Conservation (phyloP, 2,888 invertebrate genomes). For the Macropis europaea region DNA sequence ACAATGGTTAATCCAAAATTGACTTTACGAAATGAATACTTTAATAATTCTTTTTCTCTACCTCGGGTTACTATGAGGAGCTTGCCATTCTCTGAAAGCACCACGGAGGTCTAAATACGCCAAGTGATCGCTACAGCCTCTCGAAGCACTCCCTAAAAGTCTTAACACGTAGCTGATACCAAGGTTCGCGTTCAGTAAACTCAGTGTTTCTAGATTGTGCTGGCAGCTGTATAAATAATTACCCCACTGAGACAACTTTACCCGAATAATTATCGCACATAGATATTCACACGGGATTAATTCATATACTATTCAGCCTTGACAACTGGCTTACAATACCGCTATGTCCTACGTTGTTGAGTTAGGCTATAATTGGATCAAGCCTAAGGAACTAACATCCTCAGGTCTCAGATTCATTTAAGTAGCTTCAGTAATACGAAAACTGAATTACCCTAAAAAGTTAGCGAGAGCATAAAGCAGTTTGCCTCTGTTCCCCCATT, state of each 20-base stretch:
- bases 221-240: slow-evolving; percentile 74
- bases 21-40: slow-evolving; percentile 53
- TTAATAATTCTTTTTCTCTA: slow-evolving; percentile 31
- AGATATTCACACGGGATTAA: too few relatives aligned
- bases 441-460: slow-evolving; percentile 70
- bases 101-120: slow-evolving; percentile 79
- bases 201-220: slow-evolving; percentile 76
- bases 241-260: too few relatives aligned
- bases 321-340: too few relatives aligned
- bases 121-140: slow-evolving; percentile 75
- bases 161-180: slow-evolving; percentile 79
- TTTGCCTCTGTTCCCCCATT: slow-evolving; percentile 75
- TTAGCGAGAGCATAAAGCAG: slow-evolving; percentile 73
- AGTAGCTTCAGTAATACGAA: neutral
- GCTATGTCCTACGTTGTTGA: too few relatives aligned
- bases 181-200: slow-evolving; percentile 80
- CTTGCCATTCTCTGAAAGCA: slow-evolving; percentile 79
- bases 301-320: too few relatives aligned
- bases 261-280: too few relatives aligned
- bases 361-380: neutral
- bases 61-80: slow-evolving; percentile 74
- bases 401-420: neutral
- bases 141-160: slow-evolving; percentile 77
- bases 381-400: neutral
- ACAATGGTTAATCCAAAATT: too few relatives aligned